Conservation (phyloP, 1,140 invertebrate species). For the Zaprionus camerounensis region DNA sequence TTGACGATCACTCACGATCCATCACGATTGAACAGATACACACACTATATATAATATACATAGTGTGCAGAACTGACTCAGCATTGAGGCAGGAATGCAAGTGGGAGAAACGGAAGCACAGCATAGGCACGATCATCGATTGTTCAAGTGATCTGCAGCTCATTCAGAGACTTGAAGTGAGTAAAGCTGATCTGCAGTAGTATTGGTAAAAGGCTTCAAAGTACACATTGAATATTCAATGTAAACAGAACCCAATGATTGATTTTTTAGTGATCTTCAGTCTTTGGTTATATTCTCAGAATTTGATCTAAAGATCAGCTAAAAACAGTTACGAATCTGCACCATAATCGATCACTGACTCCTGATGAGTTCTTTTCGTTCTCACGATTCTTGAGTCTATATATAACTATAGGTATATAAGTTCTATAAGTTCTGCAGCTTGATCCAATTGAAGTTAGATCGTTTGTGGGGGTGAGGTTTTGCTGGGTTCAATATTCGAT, state of each 20-base stretch:
- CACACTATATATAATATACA: background rate
- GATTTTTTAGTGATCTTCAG: background rate
- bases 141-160: background rate
- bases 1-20: constrained; percentile 14
- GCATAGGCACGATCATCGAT: background rate
- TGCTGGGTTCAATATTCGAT: constrained; percentile 2
- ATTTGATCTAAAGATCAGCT: too few species aligned
- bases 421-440: too few species aligned
- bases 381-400: too few species aligned
- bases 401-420: too few species aligned
- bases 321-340: too few species aligned
- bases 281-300: background rate
- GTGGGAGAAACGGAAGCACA: background rate
- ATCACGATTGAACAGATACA: background rate
- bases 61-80: constrained; percentile 17
- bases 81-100: background rate
- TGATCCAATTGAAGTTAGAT: background rate
- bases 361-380: too few species aligned
- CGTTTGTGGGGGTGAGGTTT: background rate
- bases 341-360: too few species aligned
- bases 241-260: background rate
- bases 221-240: background rate
- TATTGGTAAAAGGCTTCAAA: background rate
- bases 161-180: background rate
- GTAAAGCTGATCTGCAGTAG: background rate